Conservation (phyloP, 2,888 invertebrate species). For the Willowsia nigromaculata region DNA sequence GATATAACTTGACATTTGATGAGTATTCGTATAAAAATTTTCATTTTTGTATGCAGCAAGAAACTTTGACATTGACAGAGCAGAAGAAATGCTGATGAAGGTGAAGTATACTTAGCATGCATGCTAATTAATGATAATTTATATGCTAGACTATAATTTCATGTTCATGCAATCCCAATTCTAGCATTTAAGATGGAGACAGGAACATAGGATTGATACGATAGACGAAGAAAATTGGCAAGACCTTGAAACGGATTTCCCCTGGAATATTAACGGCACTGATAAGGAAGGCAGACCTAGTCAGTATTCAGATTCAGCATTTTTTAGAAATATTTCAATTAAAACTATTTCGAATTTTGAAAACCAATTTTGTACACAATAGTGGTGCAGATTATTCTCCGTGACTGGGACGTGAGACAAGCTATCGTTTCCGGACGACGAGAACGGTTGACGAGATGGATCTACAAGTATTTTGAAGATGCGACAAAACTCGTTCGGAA, state of each 20-base stretch:
- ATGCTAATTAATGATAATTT: not conserved
- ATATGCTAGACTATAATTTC: not conserved
- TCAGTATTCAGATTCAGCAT: not conserved
- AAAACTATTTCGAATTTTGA: not conserved
- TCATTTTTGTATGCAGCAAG: conserved; percentile 22
- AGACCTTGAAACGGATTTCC: conserved; percentile 50
- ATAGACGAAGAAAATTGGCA: conserved; percentile 57
- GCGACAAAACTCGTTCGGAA: conserved; percentile 28
- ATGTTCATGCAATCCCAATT: too few species aligned
- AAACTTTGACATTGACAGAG: conserved; percentile 51
- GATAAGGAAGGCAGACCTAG: conserved; percentile 64
- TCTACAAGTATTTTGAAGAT: conserved; percentile 57
- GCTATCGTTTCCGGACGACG: conserved; percentile 10
- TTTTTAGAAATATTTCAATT: not conserved
- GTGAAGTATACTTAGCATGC: conserved; percentile 32
- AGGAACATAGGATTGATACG: conserved; percentile 24
- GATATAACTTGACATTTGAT: not conserved
- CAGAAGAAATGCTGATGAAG: conserved; percentile 44
- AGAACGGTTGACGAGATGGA: conserved; percentile 25
- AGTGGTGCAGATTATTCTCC: conserved; percentile 49
- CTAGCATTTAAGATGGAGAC: conserved; percentile 55
- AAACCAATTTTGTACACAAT: not conserved
- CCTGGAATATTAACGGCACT: conserved; percentile 8
- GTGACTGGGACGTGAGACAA: conserved; percentile 46
- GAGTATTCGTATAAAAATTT: too few species aligned